These are phyloP conservation scores for Drosophila monieri DNA, from an alignment of 2,888 invertebrate species.

Conservation along the genomic window DNA sequence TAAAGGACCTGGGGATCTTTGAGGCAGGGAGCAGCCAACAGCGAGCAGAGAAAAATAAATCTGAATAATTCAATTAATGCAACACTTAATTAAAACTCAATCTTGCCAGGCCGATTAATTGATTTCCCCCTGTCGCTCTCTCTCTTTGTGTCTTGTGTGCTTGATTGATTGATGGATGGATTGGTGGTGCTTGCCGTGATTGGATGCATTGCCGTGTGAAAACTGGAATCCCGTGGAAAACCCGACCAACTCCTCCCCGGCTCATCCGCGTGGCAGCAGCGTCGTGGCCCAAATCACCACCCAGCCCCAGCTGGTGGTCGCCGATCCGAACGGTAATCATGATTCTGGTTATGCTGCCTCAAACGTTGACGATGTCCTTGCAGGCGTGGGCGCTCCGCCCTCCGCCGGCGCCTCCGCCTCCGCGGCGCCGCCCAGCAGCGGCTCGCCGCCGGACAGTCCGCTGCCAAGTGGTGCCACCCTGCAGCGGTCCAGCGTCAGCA, in stretches of 20 bases:
- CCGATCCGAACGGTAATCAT: conserved; percentile 92
- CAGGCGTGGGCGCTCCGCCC: conserved; percentile 84
- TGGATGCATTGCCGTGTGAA: conserved; percentile 1
- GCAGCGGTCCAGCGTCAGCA: conserved; percentile 80
- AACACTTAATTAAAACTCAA: conserved; percentile 76
- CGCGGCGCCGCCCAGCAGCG: conserved; percentile 79
- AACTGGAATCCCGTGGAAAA: background rate
- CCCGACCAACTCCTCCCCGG: background rate
- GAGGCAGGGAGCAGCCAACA: background rate
- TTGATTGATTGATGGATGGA: conserved; percentile 13
- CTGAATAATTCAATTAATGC: conserved; percentile 76
- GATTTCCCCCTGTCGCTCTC: conserved; percentile 55
- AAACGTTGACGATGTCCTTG: conserved; percentile 85
- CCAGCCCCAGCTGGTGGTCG: conserved; percentile 86
- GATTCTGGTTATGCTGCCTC: conserved; percentile 92
- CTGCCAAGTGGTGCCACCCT: conserved; percentile 82
- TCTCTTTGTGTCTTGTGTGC: conserved; percentile 4
- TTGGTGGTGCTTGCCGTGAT: conserved; percentile 1
- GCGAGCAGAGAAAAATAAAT: conserved; percentile 57
- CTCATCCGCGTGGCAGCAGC: conserved; percentile 78
- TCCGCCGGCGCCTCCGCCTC: conserved; percentile 52
- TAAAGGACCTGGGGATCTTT: background rate
- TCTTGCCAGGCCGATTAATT: conserved; percentile 64
- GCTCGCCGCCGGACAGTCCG: conserved; percentile 86
- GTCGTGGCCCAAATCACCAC: conserved; percentile 86